Percentiles rank a stretch among this genome's conserved stretches.
These are phyloP conservation scores for Ectropis grisescens DNA, from an alignment of 1,140 invertebrate genomes.

Conservation along the genomic window DNA sequence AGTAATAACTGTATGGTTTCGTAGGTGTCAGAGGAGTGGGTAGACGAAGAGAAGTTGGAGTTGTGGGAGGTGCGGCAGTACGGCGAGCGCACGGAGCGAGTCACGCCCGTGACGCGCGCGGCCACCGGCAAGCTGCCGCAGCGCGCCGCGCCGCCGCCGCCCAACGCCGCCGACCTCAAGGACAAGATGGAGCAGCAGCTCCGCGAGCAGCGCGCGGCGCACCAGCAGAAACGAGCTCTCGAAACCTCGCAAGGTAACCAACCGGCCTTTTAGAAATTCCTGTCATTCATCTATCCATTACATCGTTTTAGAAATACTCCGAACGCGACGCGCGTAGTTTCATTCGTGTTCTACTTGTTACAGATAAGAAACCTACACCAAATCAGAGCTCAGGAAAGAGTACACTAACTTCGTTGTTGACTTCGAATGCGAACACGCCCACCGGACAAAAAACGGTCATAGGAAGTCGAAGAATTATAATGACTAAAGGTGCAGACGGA, in stretches of 20 bases:
- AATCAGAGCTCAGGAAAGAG: constrained; percentile 74
- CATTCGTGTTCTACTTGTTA: constrained; percentile 16
- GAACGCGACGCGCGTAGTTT: too few species aligned
- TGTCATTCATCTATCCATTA: too few species aligned
- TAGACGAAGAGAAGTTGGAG: constrained; percentile 95
- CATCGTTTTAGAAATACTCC: neutral
- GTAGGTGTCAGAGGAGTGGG: constrained; percentile 91
- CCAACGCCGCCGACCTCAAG: constrained; percentile 85
- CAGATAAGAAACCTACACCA: constrained; percentile 55
- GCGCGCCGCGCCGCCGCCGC: constrained; percentile 60
- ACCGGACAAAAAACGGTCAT: constrained; percentile 77
- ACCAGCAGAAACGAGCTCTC: constrained; percentile 85
- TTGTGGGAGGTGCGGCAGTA: constrained; percentile 98
- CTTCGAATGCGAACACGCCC: constrained; percentile 67
- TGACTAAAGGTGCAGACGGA: constrained; percentile 86
- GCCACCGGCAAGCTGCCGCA: constrained; percentile 78
- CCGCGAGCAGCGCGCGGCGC: constrained; percentile 85
- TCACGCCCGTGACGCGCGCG: constrained; percentile 78
- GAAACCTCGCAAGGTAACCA: constrained; percentile 70
- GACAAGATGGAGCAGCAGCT: constrained; percentile 93
- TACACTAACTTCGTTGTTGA: constrained; percentile 77
- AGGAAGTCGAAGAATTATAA: constrained; percentile 80
- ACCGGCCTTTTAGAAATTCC: too few species aligned
- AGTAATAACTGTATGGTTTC: too few species aligned
- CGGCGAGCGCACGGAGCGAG: constrained; percentile 82